Evolutionary conservation across 2,888 invertebrate genomes (phyloP), one percentile per base, ranked within the genome.

Genomic region (Sinotaia quadrata): DNA sequence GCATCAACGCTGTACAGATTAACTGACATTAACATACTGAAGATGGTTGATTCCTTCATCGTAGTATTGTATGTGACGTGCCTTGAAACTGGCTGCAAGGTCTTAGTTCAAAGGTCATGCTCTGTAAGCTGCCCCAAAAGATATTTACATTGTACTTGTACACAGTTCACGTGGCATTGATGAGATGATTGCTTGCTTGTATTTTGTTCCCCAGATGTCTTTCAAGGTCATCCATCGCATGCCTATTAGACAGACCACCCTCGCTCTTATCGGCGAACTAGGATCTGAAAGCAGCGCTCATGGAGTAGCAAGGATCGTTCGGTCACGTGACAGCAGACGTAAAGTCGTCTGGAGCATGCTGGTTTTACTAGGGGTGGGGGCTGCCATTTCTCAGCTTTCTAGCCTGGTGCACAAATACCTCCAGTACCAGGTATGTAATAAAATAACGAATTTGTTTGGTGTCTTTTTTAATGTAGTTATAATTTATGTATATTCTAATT

Each of bases 271-370:
- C 66, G 69, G 75, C 12, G 80, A 82, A 68, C 75, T 82, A 21
- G 82, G 80, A 8, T 76, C 82, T 2, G 82, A 82, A 59, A 82
- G 82, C 58, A 82, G 79, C 41, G 82, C 82, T 21, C 82, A 82
- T 63, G 82, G 82, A 44, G 77, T 82, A 10, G 80, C 82, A 12
- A 78, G 81, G 73, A 81, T 82, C 47, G 77, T 80, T 18, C 79
- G 78, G 44, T 78, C 82, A 8, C 57, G 37, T 12, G 76, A 78
- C 56, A 80, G 77, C 4, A 75, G 76, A 65, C 68, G 82, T 5
- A 80, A 81, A 69, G 77, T 81, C 21, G 73, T 80, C 68, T 82
- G 82, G 82, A 74, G 78, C 1, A 61, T 82, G 36, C 67, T 81
- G 21, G 82, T 82, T 4, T 78, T 81, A 18, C 72, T 81, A 8